Evolutionary conservation across 2,113 vertebrate genomes (phyloP), one percentile per base, ranked within the genome.

Genomic region (Xiphophorus hellerii): DNA sequence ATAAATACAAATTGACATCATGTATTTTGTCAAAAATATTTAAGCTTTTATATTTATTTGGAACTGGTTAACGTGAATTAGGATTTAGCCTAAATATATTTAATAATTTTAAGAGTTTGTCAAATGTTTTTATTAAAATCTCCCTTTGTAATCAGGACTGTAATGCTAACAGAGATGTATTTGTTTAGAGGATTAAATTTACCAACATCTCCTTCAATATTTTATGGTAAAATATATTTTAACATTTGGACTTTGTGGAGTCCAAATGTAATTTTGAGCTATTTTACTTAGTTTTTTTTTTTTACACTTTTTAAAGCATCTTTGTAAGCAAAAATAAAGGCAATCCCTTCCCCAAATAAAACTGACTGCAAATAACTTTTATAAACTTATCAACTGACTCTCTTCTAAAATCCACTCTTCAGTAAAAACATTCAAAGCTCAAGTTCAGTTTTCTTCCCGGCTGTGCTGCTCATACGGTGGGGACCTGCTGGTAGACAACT

Each of bases 291-390:
- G 31, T 31, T 66, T 13, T 25, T 15, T 61, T 42, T 31, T n/a
- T 25, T 11, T 25, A 35, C 10, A 5, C 29, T 74, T 64, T 42
- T 30, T 28, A 4, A 17, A 31, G 8, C 51, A 48, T 78, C 63
- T 78, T 54, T 67, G 13, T 74, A 68, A 71, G 7, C 14, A 54
- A 35, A 73, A 70, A 27, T n/a, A 77, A 81, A 73, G 29, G 6
- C 39, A 73, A 62, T 51, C 33, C 27, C 15, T 63, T 81, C 74
- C 69, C 60, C 77, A 84, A 88, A 86, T 84, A 70, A 88, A 87
- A 86, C 48, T 64, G 63, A 75, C 15, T 25, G 8, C 65, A 69
- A 31, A 71, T 51, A 37, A 66, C 28, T 37, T 42, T 58, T 42
- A 25, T 4, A 69, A 67, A 66, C 29, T 4, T 72, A 69, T 74